Evolutionary conservation across 1,140 invertebrate species (phyloP).

Genomic region (Drosophila pseudoananassae): DNA sequence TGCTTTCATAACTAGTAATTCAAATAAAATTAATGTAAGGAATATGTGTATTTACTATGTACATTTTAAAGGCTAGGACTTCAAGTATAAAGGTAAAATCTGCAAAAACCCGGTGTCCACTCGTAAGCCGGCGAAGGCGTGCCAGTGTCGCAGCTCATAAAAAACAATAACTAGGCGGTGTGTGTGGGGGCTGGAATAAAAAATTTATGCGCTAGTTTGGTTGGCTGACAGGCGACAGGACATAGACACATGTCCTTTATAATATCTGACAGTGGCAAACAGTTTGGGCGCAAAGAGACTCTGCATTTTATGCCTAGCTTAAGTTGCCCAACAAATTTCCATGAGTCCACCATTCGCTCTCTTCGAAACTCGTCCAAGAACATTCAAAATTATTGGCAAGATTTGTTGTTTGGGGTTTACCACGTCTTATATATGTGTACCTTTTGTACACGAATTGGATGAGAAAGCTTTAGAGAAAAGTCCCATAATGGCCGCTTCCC

Average conservation of each 20-base stretch:
- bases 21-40: too few species aligned
- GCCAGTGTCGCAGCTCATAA: conserved; percentile 71
- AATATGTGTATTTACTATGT: too few species aligned
- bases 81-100: too few species aligned
- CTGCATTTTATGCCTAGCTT: conserved; percentile 74
- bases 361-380: neutral
- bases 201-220: conserved; percentile 68
- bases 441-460: conserved; percentile 51
- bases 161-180: conserved; percentile 70
- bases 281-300: conserved; percentile 31
- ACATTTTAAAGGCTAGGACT: too few species aligned
- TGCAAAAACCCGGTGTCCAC: neutral
- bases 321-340: conserved; percentile 67
- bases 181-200: conserved; percentile 58
- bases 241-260: conserved; percentile 72
- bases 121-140: conserved; percentile 32
- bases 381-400: conserved; percentile 61
- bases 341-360: conserved; percentile 12
- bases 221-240: conserved; percentile 52
- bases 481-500: conserved; percentile 68
- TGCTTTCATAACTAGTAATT: too few species aligned
- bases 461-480: conserved; percentile 47
- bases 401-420: conserved; percentile 38
- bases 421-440: conserved; percentile 47
- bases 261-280: conserved; percentile 62